Evolutionary conservation across 2,797 vertebrate genomes (phyloP).

Genomic region (Selene dorsalis): DNA sequence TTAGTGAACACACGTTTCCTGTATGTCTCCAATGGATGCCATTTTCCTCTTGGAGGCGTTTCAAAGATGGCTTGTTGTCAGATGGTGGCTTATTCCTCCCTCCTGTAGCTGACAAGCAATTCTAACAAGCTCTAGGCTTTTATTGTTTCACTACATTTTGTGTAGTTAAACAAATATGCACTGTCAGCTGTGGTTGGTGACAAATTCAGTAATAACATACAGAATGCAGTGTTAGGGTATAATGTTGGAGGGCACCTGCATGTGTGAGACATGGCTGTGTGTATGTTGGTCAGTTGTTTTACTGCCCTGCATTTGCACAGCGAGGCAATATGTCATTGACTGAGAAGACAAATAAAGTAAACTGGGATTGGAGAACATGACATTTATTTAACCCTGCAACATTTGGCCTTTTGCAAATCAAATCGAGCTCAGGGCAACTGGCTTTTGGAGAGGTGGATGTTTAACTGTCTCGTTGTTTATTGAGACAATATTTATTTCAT

Average conservation of each 20-base stretch:
- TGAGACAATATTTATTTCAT: conserved; percentile 77
- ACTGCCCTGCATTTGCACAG: conserved; percentile 33
- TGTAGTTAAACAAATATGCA: conserved; percentile 31
- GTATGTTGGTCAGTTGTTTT: conserved; percentile 32
- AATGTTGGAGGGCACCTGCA: neutral
- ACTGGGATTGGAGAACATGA: conserved; percentile 65
- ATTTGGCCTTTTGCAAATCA: conserved; percentile 84
- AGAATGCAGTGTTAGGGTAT: neutral
- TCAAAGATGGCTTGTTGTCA: conserved; percentile 81
- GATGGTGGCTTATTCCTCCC: conserved; percentile 68
- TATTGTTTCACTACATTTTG: conserved; percentile 60
- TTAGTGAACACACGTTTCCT: conserved; percentile 58
- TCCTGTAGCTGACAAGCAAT: conserved; percentile 72
- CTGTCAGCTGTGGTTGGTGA: conserved; percentile 27
- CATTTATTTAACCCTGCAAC: conserved; percentile 78
- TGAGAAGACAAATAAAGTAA: conserved; percentile 52
- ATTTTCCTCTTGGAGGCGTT: conserved; percentile 78
- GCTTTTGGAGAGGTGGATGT: conserved; percentile 74
- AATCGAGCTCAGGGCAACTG: conserved; percentile 73
- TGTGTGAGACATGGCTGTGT: conserved; percentile 16
- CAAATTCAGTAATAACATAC: conserved; percentile 29
- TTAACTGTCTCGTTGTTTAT: conserved; percentile 75
- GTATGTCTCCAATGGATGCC: conserved; percentile 77
- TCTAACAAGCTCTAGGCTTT: conserved; percentile 71
- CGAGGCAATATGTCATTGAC: conserved; percentile 61